Base-by-base conservation (phyloP, 2,113 vertebrate genomes). In the Irena cyanogastra region DNA sequence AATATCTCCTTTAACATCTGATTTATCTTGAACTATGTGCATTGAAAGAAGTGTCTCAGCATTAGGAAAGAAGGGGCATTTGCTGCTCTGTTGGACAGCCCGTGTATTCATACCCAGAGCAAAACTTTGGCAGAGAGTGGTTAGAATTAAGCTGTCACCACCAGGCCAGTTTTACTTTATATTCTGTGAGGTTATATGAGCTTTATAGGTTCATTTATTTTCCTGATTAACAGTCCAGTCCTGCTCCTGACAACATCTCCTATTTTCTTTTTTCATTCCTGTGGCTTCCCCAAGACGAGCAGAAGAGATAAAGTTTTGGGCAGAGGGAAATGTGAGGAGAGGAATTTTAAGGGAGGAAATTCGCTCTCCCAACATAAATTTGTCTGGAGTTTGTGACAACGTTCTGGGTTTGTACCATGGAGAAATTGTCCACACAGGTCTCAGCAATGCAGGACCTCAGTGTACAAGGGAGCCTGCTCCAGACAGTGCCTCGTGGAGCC, bases 61-160 rank as follows among this genome's bases (percentile, higher is more conserved):
- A 72, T 80, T 50, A 72, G 53, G 53, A 72, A 84, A 76, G 63
- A 83, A 63, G 49, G 16, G 45, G 47, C 60, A 68, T 69, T 49
- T 54, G 56, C 75, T 76, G 2, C n/a, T 90, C 52, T 41, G 87
- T 87, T 76, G 95, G 93, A 95, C 77, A 94, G 57, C 85, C 50
- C 92, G 47, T 63, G 50, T 83, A 83, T 97, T 96, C 90, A 95
- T 93, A 89, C 42, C 47, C 41, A 37, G 78, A 91, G 57, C 1
- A 37, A 78, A 90, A 90, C 54, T 71, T 92, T 95, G 91, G 83
- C 88, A 93, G n/a, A 87, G 57, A 66, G 60, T 27, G 41, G 33
- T 80, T 82, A 85, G 87, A 95, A 95, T 95, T 96, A 96, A 93
- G 84, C 77, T 94, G 87, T 93, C 91, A 94, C 64, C 50, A 87